Evolutionary conservation across 2,797 vertebrate species (phyloP).

Genomic region (Sorex maritimensis): DNA sequence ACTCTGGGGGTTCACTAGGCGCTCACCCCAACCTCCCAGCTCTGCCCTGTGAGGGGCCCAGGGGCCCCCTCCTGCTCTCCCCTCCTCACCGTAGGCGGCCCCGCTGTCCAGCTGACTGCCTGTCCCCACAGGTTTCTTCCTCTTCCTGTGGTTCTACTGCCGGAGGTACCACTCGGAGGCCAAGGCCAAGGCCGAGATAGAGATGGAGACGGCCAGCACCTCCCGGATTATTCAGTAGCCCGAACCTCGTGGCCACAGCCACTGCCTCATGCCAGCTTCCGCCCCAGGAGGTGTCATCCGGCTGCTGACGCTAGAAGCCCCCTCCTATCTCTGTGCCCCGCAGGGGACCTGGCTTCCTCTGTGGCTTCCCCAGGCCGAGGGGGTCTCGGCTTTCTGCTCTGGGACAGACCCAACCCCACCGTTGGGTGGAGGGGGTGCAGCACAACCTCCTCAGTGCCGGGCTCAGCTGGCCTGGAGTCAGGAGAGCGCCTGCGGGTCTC

Average conservation of each 20-base stretch:
- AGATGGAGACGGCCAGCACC: conserved; percentile 64
- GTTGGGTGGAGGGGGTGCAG: background rate
- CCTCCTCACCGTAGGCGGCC: background rate
- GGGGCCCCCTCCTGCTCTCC: background rate
- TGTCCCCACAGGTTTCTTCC: conserved; percentile 81
- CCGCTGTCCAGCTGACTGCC: background rate
- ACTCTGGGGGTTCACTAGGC: too few species aligned
- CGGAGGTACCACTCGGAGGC: background rate
- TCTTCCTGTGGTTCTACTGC: conserved; percentile 86
- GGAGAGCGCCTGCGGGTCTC: too few species aligned
- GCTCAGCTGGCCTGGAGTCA: background rate
- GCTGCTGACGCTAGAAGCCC: background rate
- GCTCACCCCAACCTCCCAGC: too few species aligned
- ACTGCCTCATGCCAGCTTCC: background rate
- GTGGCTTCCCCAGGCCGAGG: background rate
- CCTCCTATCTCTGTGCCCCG: too few species aligned
- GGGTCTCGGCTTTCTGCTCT: background rate
- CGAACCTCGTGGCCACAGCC: too few species aligned
- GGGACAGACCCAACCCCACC: background rate
- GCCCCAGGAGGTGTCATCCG: background rate
- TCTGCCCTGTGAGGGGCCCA: background rate
- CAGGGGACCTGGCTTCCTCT: background rate
- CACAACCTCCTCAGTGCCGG: background rate
- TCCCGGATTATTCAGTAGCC: conserved; percentile 52
- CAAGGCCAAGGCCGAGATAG: background rate